Evolutionary conservation across 2,113 vertebrate species (phyloP).

Genomic region (Romanogobio albipinnatus): DNA sequence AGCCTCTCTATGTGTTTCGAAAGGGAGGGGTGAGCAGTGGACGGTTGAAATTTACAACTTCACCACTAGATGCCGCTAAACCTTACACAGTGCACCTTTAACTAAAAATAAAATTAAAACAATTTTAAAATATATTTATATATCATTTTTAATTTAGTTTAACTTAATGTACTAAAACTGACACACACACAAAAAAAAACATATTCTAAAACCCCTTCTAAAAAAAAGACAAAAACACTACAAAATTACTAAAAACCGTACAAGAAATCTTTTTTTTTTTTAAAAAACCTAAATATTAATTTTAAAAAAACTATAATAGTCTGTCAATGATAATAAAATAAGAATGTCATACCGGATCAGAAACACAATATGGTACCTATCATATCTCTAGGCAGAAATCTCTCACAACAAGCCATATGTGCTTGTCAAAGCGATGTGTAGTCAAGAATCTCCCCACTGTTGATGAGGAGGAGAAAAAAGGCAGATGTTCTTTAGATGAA

Average conservation of each 20-base stretch:
- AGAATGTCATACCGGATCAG: not conserved
- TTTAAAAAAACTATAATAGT: not conserved
- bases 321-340: not conserved
- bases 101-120: too few relatives aligned
- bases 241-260: not conserved
- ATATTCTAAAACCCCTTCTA: not conserved
- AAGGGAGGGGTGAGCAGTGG: too few relatives aligned
- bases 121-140: too few relatives aligned
- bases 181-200: too few relatives aligned
- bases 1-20: too few relatives aligned
- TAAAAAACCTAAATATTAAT: not conserved
- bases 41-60: too few relatives aligned
- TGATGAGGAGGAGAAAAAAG: conserved; percentile 24
- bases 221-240: not conserved
- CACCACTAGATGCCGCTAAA: too few relatives aligned
- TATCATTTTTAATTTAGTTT: too few relatives aligned
- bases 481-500: conserved; percentile 39
- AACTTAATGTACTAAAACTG: not conserved
- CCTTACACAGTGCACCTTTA: too few relatives aligned
- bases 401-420: conserved; percentile 14
- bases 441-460: not conserved
- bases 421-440: conserved; percentile 33
- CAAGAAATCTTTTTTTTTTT: too few relatives aligned
- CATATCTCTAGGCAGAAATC: not conserved
- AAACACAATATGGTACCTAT: not conserved